Conservation (phyloP, 1,140 invertebrate species). For the Ruditapes philippinarum region DNA sequence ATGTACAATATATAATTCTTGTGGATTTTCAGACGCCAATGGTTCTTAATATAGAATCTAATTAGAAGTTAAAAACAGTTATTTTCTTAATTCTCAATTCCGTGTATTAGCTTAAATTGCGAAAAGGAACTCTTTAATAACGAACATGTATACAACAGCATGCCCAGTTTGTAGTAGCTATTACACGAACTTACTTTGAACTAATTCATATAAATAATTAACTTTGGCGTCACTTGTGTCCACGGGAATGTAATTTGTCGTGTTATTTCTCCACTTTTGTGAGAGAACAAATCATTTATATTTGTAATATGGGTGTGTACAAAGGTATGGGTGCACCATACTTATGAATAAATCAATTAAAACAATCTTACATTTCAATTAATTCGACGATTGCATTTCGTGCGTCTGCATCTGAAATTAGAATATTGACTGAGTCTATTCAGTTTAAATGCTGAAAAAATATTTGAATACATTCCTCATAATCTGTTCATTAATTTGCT, state of each 20-base stretch:
- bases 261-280: neutral
- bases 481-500: no score
- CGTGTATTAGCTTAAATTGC: no score
- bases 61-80: no score
- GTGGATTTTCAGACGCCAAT: no score
- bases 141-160: no score
- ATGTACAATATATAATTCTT: no score
- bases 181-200: neutral
- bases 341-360: slow-evolving; percentile 18
- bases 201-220: neutral
- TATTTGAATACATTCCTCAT: no score
- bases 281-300: neutral
- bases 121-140: no score
- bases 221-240: neutral
- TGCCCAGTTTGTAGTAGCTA: neutral
- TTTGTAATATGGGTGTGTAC: neutral
- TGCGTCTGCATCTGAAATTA: slow-evolving; percentile 8
- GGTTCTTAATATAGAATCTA: no score
- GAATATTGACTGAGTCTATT: no score
- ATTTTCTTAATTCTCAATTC: no score
- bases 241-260: neutral
- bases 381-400: neutral
- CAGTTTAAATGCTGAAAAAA: no score
- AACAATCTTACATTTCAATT: slow-evolving; percentile 3
- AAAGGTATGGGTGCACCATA: neutral